Percentiles rank a stretch among this genome's conserved stretches.
These are phyloP conservation scores for Formica selysi DNA, from an alignment of 1,140 invertebrate species.

Conservation along the genomic window DNA sequence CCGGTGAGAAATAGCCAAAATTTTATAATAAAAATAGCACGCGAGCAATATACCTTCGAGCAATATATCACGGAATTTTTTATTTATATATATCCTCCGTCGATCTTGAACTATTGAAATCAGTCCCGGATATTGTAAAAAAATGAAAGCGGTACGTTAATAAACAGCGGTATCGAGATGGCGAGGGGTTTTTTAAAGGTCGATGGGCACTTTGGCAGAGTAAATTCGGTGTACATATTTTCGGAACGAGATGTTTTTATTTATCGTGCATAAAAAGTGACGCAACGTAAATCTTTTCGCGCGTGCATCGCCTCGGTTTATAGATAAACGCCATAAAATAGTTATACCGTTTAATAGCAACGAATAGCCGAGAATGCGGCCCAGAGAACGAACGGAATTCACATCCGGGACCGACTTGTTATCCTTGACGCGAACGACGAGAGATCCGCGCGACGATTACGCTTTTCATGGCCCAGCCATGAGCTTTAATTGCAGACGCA, in stretches of 20 bases:
- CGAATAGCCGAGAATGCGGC: not conserved
- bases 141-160: not conserved
- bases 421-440: conserved; percentile 11
- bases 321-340: conserved; percentile 38
- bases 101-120: not conserved
- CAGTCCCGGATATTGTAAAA: not conserved
- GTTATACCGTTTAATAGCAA: conserved; percentile 46
- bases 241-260: conserved; percentile 21
- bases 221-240: conserved; percentile 19
- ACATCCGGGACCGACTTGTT: conserved; percentile 15
- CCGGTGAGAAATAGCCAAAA: not conserved
- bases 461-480: not conserved
- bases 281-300: conserved; percentile 18
- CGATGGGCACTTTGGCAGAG: not conserved
- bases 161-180: not conserved
- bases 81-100: not conserved
- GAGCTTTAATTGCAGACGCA: conserved; percentile 24
- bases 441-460: conserved; percentile 7
- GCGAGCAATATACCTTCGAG: not conserved
- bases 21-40: not conserved
- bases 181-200: not conserved
- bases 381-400: conserved; percentile 16
- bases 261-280: conserved; percentile 34
- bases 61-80: not conserved
- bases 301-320: not conserved